phyloP scores from a whole-genome alignment of 2,888 invertebrate genomes.

The Drosophila pseudotalamancana region DNA sequence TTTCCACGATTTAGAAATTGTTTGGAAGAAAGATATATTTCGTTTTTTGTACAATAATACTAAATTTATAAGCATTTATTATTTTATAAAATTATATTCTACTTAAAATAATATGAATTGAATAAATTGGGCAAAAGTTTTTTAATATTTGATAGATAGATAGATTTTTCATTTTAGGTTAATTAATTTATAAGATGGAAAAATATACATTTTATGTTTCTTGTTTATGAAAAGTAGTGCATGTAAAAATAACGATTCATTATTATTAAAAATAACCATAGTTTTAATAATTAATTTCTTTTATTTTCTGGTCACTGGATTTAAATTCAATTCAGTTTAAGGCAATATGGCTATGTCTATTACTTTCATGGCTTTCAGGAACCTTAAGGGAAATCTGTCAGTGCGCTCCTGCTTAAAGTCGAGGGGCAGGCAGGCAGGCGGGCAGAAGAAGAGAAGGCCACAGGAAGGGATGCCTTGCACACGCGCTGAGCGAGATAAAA shows the following conservation, averaged over 20 bases:
- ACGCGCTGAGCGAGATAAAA: slow-evolving; percentile 73
- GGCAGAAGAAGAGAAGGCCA: slow-evolving; percentile 10
- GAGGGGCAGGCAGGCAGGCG: not conserved
- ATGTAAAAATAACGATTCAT: not conserved
- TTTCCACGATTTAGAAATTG: no score
- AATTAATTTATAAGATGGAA: no score
- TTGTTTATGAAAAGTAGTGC: not conserved
- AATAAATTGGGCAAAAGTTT: no score
- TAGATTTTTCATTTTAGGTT: no score
- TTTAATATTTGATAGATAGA: no score
- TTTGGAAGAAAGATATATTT: no score
- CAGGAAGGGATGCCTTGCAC: slow-evolving; percentile 59
- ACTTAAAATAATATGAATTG: no score
- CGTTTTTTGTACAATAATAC: no score
- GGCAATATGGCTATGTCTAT: not conserved
- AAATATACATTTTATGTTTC: not conserved
- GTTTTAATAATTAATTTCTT: no score
- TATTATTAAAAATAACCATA: not conserved
- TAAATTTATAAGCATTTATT: no score
- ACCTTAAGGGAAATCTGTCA: not conserved
- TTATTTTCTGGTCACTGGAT: no score
- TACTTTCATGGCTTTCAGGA: not conserved
- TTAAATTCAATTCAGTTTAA: not conserved
- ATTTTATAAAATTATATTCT: no score
- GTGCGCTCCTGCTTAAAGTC: slow-evolving; percentile 16